A percentile compares a stretch with the other conserved stretches of the same genome.
Conservation (phyloP, 1,140 invertebrate genomes). For the Ctenoplectra terminalis region DNA sequence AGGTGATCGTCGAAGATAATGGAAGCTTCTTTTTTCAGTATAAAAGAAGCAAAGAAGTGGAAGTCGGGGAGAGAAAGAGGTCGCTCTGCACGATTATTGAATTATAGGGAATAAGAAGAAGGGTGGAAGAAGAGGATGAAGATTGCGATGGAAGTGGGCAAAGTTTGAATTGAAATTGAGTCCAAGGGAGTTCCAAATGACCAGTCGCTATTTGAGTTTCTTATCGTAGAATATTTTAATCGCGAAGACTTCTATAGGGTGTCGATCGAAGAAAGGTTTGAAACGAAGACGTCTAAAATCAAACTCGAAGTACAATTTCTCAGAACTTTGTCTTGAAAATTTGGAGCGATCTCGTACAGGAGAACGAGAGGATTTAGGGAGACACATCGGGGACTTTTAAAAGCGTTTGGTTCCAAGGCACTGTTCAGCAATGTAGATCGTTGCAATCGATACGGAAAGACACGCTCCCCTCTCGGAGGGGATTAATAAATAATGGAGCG, state of each 20-base stretch:
- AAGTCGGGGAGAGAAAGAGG: too few species aligned
- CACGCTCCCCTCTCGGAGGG: not conserved
- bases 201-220: not conserved
- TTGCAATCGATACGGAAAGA: constrained; percentile 39
- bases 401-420: not conserved
- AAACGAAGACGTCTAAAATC: not conserved
- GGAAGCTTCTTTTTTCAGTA: not conserved
- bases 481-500: constrained; percentile 51
- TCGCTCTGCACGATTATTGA: not conserved
- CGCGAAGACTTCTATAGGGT: not conserved
- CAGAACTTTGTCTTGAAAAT: not conserved
- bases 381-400: constrained; percentile 16
- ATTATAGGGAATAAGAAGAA: not conserved
- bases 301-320: not conserved
- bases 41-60: not conserved
- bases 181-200: not conserved
- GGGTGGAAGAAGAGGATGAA: not conserved
- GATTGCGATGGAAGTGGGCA: not conserved
- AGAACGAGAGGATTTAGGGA: not conserved
- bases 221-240: not conserved
- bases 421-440: constrained; percentile 28
- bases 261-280: not conserved
- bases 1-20: constrained; percentile 15
- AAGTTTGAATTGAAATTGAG: constrained; percentile 24
- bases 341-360: not conserved